These are phyloP conservation scores for Steromphala cineraria DNA, from an alignment of 2,888 invertebrate species.

Conservation along the genomic window DNA sequence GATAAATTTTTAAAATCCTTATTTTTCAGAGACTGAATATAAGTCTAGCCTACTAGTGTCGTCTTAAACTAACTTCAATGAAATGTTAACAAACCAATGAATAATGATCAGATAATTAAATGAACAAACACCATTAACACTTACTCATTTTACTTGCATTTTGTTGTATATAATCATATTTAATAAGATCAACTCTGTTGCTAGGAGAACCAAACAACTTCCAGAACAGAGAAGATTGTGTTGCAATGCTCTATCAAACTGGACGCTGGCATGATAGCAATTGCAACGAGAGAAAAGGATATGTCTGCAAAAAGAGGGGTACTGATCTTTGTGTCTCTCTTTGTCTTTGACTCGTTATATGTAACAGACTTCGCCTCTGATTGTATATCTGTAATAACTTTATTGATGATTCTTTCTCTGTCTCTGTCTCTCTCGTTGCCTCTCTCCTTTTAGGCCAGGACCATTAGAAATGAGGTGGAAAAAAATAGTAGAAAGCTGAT, in stretches of 20 bases:
- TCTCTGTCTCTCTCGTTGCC: neutral
- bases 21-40: no score
- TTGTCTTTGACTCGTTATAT: neutral
- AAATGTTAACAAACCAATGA: no score
- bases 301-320: slow-evolving; percentile 46
- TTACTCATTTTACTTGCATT: no score
- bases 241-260: slow-evolving; percentile 40
- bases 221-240: slow-evolving; percentile 46
- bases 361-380: neutral
- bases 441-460: neutral
- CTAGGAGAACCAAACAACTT: slow-evolving; percentile 52
- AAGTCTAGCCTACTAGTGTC: no score
- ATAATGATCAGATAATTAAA: no score
- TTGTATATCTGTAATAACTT: neutral
- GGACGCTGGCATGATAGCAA: slow-evolving; percentile 54
- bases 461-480: no score
- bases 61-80: no score
- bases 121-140: no score
- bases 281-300: slow-evolving; percentile 41
- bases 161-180: no score
- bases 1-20: no score
- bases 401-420: neutral
- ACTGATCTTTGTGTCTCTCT: neutral
- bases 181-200: neutral
- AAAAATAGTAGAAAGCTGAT: no score